Percentiles rank a stretch among this genome's conserved stretches.
Conservation (phyloP, 2,113 vertebrate genomes). For the Chaenogobius annularis region DNA sequence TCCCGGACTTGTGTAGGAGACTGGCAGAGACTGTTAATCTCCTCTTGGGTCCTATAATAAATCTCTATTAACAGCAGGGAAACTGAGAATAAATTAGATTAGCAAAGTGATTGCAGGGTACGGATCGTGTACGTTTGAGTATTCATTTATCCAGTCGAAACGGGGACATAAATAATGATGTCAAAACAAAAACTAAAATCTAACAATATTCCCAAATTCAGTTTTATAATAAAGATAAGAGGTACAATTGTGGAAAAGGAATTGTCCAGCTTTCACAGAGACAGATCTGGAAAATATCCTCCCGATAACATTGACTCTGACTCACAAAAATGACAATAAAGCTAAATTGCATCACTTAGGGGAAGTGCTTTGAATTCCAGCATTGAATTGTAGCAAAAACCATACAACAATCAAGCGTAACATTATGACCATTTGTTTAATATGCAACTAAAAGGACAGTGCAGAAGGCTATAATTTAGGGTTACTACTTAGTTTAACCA, state of each 20-base stretch:
- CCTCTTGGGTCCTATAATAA: constrained; percentile 31
- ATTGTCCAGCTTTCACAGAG: constrained; percentile 13
- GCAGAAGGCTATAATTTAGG: too few relatives aligned
- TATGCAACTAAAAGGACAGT: background rate
- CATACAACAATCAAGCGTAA: background rate
- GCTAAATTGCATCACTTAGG: constrained; percentile 21
- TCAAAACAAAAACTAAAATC: constrained; percentile 15
- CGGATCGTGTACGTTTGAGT: constrained; percentile 17
- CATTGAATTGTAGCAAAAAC: constrained; percentile 9
- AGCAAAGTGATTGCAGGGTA: constrained; percentile 27
- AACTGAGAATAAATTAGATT: constrained; percentile 29
- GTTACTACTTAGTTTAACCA: too few relatives aligned
- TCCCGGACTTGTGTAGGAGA: constrained; percentile 11
- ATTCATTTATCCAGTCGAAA: constrained; percentile 38
- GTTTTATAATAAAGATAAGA: background rate
- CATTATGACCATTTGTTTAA: background rate
- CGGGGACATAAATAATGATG: constrained; percentile 8
- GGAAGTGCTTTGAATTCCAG: constrained; percentile 25
- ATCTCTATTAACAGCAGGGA: constrained; percentile 41
- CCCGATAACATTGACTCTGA: constrained; percentile 11
- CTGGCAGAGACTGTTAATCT: constrained; percentile 19
- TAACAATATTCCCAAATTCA: background rate
- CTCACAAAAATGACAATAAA: constrained; percentile 13
- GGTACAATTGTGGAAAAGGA: background rate
- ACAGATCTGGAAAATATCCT: background rate